A percentile compares a stretch with the other conserved stretches of the same genome.
These are phyloP conservation scores for Lysandra bellargus DNA, from an alignment of 2,888 invertebrate genomes.

Conservation along the genomic window DNA sequence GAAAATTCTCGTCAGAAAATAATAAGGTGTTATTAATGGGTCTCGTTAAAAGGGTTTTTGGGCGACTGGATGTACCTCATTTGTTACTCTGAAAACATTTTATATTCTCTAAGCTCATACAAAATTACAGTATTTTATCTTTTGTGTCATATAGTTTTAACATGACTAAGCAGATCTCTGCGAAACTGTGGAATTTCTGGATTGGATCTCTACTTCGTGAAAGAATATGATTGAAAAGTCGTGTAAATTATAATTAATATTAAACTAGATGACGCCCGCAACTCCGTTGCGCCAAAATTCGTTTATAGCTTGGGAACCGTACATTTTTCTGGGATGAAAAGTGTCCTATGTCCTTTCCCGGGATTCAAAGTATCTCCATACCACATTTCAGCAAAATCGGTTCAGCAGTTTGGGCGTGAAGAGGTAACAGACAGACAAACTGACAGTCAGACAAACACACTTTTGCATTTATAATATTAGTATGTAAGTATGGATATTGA, in stretches of 20 bases:
- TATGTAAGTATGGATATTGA: not conserved
- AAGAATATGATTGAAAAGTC: not conserved
- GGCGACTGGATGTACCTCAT: constrained; percentile 27
- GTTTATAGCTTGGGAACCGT: too few relatives aligned
- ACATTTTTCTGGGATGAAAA: too few relatives aligned
- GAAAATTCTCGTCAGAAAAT: constrained; percentile 34
- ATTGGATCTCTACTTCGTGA: not conserved
- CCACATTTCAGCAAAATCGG: too few relatives aligned
- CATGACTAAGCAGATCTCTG: not conserved
- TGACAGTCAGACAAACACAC: too few relatives aligned
- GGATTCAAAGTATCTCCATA: too few relatives aligned
- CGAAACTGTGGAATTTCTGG: not conserved
- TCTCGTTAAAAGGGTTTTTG: constrained; percentile 34
- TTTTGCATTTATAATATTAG: too few relatives aligned
- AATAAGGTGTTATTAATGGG: constrained; percentile 33
- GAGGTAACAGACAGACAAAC: too few relatives aligned
- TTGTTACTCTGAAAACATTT: constrained; percentile 28
- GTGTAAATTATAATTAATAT: not conserved
- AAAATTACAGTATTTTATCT: constrained; percentile 19
- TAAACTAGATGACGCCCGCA: not conserved
- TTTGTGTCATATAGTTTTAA: not conserved
- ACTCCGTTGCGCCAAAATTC: too few relatives aligned
- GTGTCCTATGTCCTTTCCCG: too few relatives aligned
- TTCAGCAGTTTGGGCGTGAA: too few relatives aligned
- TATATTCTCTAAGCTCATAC: constrained; percentile 29